These are phyloP conservation scores for Clunio marinus DNA, from an alignment of 2,888 invertebrate species.

Conservation along the genomic window DNA sequence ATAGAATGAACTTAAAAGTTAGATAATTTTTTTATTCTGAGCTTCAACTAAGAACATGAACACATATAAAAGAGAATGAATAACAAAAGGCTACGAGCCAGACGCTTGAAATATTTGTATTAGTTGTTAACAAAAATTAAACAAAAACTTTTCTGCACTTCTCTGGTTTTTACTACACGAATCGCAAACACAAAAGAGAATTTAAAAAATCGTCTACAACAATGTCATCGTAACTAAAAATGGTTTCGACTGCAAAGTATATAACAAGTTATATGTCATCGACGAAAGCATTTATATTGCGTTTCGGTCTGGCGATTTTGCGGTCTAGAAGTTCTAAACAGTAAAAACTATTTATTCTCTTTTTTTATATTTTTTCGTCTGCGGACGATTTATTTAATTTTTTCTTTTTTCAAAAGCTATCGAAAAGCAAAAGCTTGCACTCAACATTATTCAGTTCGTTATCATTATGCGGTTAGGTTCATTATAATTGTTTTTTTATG, in stretches of 20 bases:
- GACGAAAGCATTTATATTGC: no score
- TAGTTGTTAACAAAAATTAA: no score
- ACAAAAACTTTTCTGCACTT: background rate
- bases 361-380: no score
- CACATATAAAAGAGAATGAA: no score
- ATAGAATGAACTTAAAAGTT: slow-evolving; percentile 24
- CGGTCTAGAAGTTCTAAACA: background rate
- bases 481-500: slow-evolving; percentile 5
- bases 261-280: background rate
- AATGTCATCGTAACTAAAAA: no score
- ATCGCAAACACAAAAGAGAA: background rate
- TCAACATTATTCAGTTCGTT: background rate
- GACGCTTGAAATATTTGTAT: background rate
- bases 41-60: background rate
- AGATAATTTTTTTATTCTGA: slow-evolving; percentile 8
- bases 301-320: background rate
- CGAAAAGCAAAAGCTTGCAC: background rate
- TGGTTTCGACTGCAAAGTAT: no score
- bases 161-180: background rate
- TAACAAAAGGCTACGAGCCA: background rate
- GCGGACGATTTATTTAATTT: no score
- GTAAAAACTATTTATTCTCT: no score
- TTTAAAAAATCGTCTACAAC: no score
- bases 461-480: background rate
- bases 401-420: no score